Evolutionary conservation across 2,888 invertebrate species (phyloP), one percentile per base, ranked within the genome.

Genomic region (Ophion ellenae): DNA sequence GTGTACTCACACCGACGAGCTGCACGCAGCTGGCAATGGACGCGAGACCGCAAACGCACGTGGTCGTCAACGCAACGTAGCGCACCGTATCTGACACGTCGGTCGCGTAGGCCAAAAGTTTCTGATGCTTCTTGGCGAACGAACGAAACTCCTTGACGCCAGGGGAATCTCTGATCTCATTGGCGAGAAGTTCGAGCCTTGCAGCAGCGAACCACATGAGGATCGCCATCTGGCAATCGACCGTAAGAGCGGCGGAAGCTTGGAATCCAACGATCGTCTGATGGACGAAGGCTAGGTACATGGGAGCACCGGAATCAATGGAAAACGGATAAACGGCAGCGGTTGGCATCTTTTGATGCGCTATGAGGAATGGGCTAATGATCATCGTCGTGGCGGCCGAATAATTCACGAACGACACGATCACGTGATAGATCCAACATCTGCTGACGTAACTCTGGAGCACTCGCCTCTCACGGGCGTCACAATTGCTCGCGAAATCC

Each of bases 141-240:
- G 20, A 10, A 4, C n/a, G 36, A 0, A 87, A 11, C 2, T 75
- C 73, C 10, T 81, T 40, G 57, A 61, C 9, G 45, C 47, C 76
- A 9, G 36, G 57, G 9, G 77, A 59, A 20, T 71, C 20, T 45
- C 66, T 36, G 73, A 69, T 28, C 57, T 86, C 67, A 7, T 53
- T 28, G 17, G 74, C 40, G 3, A 90, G 45, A 9, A 89, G 69
- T 71, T 89, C 86, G 57, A 90, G 86, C 83, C 88, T 90, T 0
- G 87, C 87, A 17, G 87, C 80, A 0, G 84, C 69, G 67, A 86
- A 91, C 91, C 90, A 90, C 32, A 91, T 47, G 9, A 89, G 53
- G 3, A 89, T 9, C 14, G 88, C 89, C n/a, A 88, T 73, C 17
- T 88, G 88, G 78, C 88, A 87, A 76, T 91, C 90, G 0, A 88